phyloP scores from a whole-genome alignment of 1,140 invertebrate species.

The Cydia amplana region DNA sequence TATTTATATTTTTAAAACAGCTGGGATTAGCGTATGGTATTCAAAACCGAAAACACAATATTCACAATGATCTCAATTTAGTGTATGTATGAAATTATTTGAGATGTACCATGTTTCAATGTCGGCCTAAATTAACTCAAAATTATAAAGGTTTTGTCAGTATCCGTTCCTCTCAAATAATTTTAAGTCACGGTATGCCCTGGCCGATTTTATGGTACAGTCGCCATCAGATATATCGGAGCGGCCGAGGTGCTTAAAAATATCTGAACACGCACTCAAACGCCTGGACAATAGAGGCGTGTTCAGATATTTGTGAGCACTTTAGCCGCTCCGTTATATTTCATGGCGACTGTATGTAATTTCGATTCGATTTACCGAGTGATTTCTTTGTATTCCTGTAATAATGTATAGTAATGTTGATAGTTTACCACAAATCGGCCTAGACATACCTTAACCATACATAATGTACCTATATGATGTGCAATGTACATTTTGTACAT shows the following conservation, averaged over 20 bases:
- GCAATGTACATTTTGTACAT: neutral
- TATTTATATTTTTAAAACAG: neutral
- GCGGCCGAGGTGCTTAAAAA: no score
- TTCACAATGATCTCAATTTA: conserved; percentile 1
- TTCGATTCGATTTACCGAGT: neutral
- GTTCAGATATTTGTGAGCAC: no score
- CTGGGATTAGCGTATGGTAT: neutral
- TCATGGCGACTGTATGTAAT: no score
- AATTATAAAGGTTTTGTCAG: neutral
- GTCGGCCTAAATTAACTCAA: no score
- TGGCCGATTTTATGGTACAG: no score
- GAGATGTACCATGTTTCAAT: neutral
- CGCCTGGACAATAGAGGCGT: no score
- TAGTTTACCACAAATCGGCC: neutral
- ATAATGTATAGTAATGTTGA: no score
- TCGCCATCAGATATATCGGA: no score
- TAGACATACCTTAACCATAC: neutral
- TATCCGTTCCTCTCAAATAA: neutral
- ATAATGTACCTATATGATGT: neutral
- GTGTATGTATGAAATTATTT: neutral
- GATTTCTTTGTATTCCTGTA: no score
- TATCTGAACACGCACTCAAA: no score
- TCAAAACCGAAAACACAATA: neutral
- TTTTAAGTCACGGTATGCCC: neutral
- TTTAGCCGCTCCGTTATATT: no score